Evolutionary conservation across 2,888 invertebrate species (phyloP).

Genomic region (Dicyrtomina minuta): DNA sequence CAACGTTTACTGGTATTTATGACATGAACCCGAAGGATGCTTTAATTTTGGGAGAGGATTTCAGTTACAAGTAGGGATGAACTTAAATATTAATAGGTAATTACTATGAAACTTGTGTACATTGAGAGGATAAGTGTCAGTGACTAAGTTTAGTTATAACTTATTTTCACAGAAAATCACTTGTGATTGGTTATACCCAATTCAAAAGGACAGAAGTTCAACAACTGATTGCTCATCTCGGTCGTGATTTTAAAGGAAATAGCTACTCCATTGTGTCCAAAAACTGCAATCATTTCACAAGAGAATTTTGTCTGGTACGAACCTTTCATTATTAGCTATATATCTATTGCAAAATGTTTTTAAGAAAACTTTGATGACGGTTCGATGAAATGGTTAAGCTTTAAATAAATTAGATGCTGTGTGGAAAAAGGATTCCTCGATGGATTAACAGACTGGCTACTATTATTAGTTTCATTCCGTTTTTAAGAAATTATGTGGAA

Average conservation of each 20-base stretch:
- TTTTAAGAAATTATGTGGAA: not conserved
- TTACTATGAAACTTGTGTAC: not conserved
- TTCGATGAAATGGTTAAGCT: not conserved
- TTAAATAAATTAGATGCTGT: constrained; percentile 72
- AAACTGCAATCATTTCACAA: constrained; percentile 98
- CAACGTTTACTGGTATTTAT: constrained; percentile 95
- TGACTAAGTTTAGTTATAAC: too few species aligned
- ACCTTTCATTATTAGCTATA: too few species aligned
- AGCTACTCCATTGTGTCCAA: constrained; percentile 98
- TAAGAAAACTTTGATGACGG: not conserved
- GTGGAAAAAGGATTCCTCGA: constrained; percentile 91
- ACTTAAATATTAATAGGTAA: too few species aligned
- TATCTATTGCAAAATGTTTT: too few species aligned
- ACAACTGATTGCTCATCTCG: constrained; percentile 84
- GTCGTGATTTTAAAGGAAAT: constrained; percentile 95
- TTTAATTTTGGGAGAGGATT: constrained; percentile 94
- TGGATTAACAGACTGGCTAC: constrained; percentile 99
- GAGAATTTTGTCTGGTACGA: constrained; percentile 81
- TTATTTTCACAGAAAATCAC: constrained; percentile 73
- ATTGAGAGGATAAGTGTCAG: not conserved
- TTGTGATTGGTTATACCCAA: constrained; percentile 94
- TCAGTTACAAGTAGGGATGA: constrained; percentile 78
- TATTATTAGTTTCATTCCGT: constrained; percentile 88
- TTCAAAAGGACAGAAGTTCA: constrained; percentile 92
- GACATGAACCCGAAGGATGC: constrained; percentile 93